Conservation (phyloP, 2,113 vertebrate species). For the Salvelinus alpinus region DNA sequence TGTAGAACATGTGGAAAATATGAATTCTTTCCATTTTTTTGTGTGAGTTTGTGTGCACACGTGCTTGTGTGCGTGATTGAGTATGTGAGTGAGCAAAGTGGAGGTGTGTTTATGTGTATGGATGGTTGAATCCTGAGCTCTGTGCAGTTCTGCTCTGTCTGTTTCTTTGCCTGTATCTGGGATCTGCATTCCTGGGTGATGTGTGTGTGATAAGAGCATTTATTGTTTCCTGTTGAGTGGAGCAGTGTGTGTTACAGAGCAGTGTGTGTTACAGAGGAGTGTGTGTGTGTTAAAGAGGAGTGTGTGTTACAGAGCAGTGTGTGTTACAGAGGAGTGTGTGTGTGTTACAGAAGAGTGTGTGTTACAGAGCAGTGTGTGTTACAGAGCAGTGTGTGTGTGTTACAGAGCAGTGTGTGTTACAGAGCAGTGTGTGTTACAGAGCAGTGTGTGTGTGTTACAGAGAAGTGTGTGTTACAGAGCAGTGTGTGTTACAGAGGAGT, state of each 20-base stretch:
- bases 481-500: too few species aligned
- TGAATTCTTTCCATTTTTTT: background rate
- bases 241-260: background rate
- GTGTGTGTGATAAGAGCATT: constrained; percentile 48
- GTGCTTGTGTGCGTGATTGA: background rate
- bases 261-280: background rate
- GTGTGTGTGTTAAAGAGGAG: background rate
- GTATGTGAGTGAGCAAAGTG: constrained; percentile 1
- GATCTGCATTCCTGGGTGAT: constrained; percentile 61
- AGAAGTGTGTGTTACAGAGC: too few species aligned
- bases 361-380: too few species aligned
- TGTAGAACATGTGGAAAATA: background rate
- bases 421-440: too few species aligned
- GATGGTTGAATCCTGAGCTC: background rate
- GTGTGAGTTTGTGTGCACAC: background rate
- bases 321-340: too few species aligned
- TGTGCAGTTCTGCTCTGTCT: background rate
- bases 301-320: too few species aligned
- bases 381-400: too few species aligned
- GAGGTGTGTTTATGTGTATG: background rate
- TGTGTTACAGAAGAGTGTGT: too few species aligned
- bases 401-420: too few species aligned
- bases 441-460: too few species aligned
- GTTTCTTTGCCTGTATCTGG: constrained; percentile 31
- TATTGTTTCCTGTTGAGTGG: constrained; percentile 59